Conservation (phyloP, 2,797 vertebrate genomes). For the Channallabes apus region DNA sequence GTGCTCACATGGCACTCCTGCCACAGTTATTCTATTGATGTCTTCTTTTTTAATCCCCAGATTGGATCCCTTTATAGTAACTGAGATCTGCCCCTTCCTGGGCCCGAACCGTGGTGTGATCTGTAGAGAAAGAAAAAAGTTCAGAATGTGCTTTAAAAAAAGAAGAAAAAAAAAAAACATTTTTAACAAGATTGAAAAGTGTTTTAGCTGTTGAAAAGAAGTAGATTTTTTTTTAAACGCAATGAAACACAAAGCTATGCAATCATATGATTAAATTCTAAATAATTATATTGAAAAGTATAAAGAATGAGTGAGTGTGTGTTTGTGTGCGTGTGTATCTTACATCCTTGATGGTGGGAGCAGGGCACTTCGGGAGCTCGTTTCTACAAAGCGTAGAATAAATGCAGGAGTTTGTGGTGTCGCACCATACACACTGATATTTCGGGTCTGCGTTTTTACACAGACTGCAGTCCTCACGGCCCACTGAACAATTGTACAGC, state of each 20-base stretch:
- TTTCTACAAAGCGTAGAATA: slow-evolving; percentile 73
- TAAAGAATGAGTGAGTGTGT: neutral
- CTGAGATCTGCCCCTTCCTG: slow-evolving; percentile 77
- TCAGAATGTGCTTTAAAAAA: too few species aligned
- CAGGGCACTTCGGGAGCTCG: slow-evolving; percentile 73
- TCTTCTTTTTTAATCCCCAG: slow-evolving; percentile 86
- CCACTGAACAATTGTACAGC: slow-evolving; percentile 91
- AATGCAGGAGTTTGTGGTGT: slow-evolving; percentile 72
- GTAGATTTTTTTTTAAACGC: neutral
- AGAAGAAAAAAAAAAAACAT: too few species aligned
- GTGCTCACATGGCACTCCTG: slow-evolving; percentile 78
- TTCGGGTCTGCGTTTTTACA: slow-evolving; percentile 78
- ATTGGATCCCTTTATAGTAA: slow-evolving; percentile 93
- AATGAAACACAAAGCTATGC: neutral
- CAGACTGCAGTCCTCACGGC: slow-evolving; percentile 89
- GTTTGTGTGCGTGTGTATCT: slow-evolving; percentile 51
- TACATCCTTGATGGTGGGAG: slow-evolving; percentile 82
- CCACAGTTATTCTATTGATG: slow-evolving; percentile 82
- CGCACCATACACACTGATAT: slow-evolving; percentile 89
- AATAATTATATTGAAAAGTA: neutral
- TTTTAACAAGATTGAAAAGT: neutral
- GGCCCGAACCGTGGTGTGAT: slow-evolving; percentile 88
- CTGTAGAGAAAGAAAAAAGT: slow-evolving; percentile 62
- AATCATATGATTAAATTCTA: neutral
- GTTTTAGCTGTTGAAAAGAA: neutral